Conservation (phyloP, 2,888 invertebrate genomes). For the Pecten maximus region DNA sequence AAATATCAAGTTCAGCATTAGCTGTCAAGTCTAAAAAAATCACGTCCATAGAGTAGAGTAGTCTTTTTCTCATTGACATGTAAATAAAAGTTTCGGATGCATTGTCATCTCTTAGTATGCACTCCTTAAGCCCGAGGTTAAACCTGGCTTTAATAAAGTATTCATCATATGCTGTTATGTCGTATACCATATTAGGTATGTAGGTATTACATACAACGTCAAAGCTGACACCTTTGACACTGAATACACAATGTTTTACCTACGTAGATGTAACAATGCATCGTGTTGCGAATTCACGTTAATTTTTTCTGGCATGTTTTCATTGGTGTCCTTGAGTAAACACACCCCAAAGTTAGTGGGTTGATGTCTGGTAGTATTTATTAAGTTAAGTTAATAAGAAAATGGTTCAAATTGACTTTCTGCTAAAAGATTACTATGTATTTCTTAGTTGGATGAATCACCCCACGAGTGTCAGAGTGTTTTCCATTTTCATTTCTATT, state of each 20-base stretch:
- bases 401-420: background rate
- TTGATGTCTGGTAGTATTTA: background rate
- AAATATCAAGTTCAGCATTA: no score
- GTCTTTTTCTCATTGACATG: no score
- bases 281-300: background rate
- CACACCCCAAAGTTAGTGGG: background rate
- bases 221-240: background rate
- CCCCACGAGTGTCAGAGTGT: background rate
- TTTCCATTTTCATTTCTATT: conserved; percentile 10
- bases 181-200: background rate
- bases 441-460: background rate
- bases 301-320: background rate
- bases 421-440: background rate
- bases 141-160: no score
- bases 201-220: background rate
- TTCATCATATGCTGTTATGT: no score
- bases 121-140: no score
- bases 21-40: no score
- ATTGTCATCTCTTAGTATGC: no score
- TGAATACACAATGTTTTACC: background rate
- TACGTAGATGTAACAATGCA: background rate
- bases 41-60: no score
- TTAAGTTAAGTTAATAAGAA: conserved; percentile 19
- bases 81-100: no score
- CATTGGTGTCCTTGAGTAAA: background rate